Evolutionary conservation across 2,797 vertebrate genomes (phyloP).

Genomic region (Agapornis canus): DNA sequence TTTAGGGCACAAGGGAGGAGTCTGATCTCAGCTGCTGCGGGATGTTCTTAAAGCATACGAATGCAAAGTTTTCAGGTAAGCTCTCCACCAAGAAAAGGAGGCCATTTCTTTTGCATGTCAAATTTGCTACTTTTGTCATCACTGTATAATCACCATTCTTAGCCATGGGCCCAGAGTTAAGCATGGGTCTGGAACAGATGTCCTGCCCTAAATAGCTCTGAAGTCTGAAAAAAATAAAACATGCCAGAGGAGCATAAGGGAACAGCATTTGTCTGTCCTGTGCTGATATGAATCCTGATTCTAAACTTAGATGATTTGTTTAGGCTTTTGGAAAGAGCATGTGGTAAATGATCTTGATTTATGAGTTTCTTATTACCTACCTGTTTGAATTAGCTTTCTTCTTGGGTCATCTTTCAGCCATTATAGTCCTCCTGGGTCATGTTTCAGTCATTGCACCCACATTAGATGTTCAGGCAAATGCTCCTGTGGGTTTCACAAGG

Average conservation of each 20-base stretch:
- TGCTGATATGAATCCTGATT: neutral
- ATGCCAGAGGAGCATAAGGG: neutral
- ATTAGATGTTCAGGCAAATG: neutral
- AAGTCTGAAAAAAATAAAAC: neutral
- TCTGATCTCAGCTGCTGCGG: neutral
- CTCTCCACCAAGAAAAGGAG: neutral
- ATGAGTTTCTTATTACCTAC: neutral
- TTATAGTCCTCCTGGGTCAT: neutral
- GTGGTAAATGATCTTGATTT: neutral
- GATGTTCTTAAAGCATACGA: neutral
- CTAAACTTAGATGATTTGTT: neutral
- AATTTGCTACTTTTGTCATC: neutral
- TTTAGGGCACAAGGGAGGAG: neutral
- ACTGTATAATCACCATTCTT: neutral
- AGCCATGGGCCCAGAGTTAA: neutral
- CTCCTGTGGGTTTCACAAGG: neutral
- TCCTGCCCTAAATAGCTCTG: neutral
- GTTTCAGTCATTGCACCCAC: neutral
- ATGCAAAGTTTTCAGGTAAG: neutral
- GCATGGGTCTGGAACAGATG: neutral
- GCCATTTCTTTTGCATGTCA: neutral
- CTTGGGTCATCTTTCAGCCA: neutral
- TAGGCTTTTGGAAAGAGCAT: neutral
- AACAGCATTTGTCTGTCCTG: neutral
- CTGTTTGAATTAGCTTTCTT: neutral